phyloP scores from a whole-genome alignment of 1,140 invertebrate genomes.

The Popillia japonica region DNA sequence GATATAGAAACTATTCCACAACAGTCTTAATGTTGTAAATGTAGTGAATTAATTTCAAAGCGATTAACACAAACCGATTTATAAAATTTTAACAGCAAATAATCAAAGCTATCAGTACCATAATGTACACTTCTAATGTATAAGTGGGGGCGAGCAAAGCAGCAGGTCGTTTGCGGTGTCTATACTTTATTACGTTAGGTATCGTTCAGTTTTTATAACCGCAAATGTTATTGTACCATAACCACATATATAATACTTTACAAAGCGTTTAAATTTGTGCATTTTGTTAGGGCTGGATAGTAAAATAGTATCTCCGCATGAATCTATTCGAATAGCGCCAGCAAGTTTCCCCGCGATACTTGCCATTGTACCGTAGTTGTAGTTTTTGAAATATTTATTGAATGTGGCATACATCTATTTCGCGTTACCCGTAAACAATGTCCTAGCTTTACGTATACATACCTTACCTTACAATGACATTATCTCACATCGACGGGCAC shows the following conservation, averaged over 20 bases:
- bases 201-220: background rate
- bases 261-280: background rate
- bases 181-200: background rate
- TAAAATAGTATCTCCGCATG: background rate
- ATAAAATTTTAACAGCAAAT: no score
- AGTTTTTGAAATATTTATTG: constrained; percentile 30
- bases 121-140: no score
- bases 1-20: no score
- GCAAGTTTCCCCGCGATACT: background rate
- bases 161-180: no score
- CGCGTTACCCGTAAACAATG: constrained; percentile 16
- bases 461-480: constrained; percentile 32
- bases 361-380: background rate
- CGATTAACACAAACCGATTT: no score
- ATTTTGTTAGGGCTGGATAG: background rate
- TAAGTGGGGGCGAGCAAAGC: no score
- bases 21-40: no score
- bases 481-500: constrained; percentile 13
- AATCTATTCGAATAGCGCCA: background rate
- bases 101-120: no score
- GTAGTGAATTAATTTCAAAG: no score
- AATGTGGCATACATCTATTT: constrained; percentile 4
- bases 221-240: background rate
- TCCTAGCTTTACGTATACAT: background rate
- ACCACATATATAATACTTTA: background rate